These are phyloP conservation scores for Chlorodrepanis virens DNA, from an alignment of 2,113 vertebrate species.

Conservation along the genomic window DNA sequence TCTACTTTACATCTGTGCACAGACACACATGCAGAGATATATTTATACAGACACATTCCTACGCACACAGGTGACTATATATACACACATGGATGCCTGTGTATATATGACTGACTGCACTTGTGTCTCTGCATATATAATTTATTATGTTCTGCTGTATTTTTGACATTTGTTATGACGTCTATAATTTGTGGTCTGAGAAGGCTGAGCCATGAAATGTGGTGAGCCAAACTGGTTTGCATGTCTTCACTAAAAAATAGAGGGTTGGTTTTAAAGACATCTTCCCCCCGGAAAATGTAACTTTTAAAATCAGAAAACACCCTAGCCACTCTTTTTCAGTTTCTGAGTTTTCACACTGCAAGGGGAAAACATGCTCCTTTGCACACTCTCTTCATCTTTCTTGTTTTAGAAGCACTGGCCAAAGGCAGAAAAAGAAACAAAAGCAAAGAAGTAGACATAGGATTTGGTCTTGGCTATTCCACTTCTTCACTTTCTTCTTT, in stretches of 20 bases:
- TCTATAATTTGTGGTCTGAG: conserved; percentile 57
- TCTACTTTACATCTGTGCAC: not conserved
- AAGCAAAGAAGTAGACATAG: not conserved
- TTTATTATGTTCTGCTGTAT: conserved; percentile 5
- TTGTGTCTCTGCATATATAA: not conserved
- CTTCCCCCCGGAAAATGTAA: not conserved
- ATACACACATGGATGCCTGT: not conserved
- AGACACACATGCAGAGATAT: not conserved
- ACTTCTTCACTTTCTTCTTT: conserved; percentile 37
- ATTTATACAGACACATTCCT: not conserved
- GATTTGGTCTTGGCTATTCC: not conserved
- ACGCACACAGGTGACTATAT: not conserved
- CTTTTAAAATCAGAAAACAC: not conserved
- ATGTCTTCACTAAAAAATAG: conserved; percentile 4
- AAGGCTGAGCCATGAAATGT: conserved; percentile 22
- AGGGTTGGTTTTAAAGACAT: not conserved
- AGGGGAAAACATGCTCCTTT: not conserved
- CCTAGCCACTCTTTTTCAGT: not conserved
- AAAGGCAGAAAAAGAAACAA: not conserved
- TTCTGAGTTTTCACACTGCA: not conserved
- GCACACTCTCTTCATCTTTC: not conserved
- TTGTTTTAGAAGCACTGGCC: not conserved
- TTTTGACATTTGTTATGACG: conserved; percentile 45
- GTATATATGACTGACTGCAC: not conserved
- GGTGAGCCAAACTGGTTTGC: not conserved